These are phyloP conservation scores for Paralichthys olivaceus DNA, from an alignment of 2,113 vertebrate species.

Conservation along the genomic window DNA sequence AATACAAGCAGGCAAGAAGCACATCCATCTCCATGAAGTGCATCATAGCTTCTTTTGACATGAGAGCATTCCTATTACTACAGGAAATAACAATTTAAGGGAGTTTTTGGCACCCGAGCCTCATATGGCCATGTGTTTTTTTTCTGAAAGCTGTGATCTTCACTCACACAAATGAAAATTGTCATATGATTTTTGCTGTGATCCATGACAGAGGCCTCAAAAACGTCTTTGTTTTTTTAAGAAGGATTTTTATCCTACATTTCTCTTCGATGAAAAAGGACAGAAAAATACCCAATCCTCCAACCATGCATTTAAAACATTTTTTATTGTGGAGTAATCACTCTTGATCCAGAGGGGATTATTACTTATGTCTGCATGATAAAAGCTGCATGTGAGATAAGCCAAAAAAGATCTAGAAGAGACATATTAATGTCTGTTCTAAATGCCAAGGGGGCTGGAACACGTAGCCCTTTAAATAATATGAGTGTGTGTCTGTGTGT, in stretches of 20 bases:
- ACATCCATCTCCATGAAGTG: slow-evolving; percentile 48
- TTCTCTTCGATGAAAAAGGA: not conserved
- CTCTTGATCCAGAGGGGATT: slow-evolving; percentile 13
- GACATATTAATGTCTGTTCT: slow-evolving; percentile 11
- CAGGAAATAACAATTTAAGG: slow-evolving; percentile 54
- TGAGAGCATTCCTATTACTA: slow-evolving; percentile 48
- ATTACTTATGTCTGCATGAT: slow-evolving; percentile 11
- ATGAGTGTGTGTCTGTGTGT: not conserved
- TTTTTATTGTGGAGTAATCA: not conserved
- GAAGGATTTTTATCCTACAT: not conserved
- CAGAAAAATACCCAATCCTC: not conserved
- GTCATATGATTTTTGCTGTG: not conserved
- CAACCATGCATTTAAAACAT: not conserved
- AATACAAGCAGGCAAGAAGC: slow-evolving; percentile 30
- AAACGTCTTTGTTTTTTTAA: not conserved
- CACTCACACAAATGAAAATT: not conserved
- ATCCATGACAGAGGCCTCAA: not conserved
- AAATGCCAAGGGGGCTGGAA: slow-evolving; percentile 14
- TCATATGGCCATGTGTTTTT: not conserved
- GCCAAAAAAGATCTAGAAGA: slow-evolving; percentile 14
- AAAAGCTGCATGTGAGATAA: slow-evolving; percentile 14
- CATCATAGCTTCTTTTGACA: slow-evolving; percentile 32
- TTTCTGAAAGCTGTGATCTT: not conserved
- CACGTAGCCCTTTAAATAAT: slow-evolving; percentile 6
- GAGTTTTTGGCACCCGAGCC: not conserved